Evolutionary conservation across 2,797 vertebrate genomes (phyloP).

Genomic region (Pseudomugil tenellus): DNA sequence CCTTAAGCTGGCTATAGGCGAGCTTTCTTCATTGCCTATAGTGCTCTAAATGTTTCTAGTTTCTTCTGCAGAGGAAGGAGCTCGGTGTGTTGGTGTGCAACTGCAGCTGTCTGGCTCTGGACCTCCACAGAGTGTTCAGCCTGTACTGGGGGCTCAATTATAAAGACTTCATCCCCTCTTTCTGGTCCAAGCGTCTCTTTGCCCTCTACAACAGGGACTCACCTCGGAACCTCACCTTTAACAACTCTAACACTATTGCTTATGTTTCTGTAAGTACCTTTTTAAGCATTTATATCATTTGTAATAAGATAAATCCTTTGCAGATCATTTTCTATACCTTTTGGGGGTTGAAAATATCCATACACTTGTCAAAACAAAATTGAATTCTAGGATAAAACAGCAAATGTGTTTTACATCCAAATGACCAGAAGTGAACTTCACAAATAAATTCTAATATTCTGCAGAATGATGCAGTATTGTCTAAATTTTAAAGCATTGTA

Average conservation of each 20-base stretch:
- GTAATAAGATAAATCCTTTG: neutral
- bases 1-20: neutral
- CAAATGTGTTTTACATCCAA: neutral
- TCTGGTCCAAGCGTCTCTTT: constrained; percentile 93
- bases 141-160: constrained; percentile 85
- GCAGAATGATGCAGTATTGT: neutral
- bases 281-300: neutral
- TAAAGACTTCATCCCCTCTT: constrained; percentile 82
- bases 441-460: neutral
- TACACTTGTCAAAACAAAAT: neutral
- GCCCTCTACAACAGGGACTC: constrained; percentile 88
- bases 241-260: constrained; percentile 87
- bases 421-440: neutral
- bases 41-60: constrained; percentile 14
- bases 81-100: constrained; percentile 92
- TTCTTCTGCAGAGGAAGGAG: constrained; percentile 91
- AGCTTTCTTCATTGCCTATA: neutral
- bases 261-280: constrained; percentile 91
- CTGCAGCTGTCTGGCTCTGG: constrained; percentile 94
- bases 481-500: too few relatives aligned
- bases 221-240: constrained; percentile 84
- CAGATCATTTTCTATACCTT: neutral
- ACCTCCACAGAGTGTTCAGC: constrained; percentile 88
- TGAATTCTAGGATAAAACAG: too few relatives aligned
- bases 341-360: neutral